A percentile compares a stretch with the other conserved stretches of the same genome.
Evolutionary conservation across 2,888 invertebrate genomes (phyloP).

Genomic region (Cephus runcator): DNA sequence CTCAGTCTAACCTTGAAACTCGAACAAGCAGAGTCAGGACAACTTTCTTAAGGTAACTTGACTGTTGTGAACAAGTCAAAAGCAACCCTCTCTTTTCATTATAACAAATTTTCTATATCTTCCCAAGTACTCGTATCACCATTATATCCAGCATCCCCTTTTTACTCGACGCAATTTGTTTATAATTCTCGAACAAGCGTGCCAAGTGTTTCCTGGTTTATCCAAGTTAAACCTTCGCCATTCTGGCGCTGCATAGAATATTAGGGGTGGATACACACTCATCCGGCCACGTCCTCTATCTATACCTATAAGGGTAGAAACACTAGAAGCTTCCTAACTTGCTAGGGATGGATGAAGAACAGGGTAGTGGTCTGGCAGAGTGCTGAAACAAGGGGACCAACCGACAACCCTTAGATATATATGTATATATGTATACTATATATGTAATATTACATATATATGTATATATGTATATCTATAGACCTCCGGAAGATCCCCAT

Average conservation of each 20-base stretch:
- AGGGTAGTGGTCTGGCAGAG: background rate
- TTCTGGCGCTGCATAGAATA: background rate
- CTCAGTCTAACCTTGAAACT: background rate
- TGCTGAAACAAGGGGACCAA: background rate
- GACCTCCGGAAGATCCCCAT: background rate
- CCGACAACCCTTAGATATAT: background rate
- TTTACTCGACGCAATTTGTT: conserved; percentile 19
- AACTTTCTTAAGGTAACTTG: background rate
- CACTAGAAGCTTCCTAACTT: background rate
- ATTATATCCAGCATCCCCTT: background rate
- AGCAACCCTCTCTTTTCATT: background rate
- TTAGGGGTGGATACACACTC: background rate
- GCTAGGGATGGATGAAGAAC: background rate
- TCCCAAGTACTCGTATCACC: background rate
- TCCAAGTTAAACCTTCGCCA: conserved; percentile 3
- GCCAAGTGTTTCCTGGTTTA: conserved; percentile 17
- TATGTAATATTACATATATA: background rate
- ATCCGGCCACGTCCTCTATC: background rate
- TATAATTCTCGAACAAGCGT: conserved; percentile 18
- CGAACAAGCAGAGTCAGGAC: background rate
- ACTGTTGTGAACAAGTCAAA: background rate
- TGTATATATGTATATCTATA: background rate
- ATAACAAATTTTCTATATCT: background rate
- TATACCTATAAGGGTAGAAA: background rate
- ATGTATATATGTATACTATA: background rate